Conservation (phyloP, 2,797 vertebrate species). For the Ambastaia sidthimunki region DNA sequence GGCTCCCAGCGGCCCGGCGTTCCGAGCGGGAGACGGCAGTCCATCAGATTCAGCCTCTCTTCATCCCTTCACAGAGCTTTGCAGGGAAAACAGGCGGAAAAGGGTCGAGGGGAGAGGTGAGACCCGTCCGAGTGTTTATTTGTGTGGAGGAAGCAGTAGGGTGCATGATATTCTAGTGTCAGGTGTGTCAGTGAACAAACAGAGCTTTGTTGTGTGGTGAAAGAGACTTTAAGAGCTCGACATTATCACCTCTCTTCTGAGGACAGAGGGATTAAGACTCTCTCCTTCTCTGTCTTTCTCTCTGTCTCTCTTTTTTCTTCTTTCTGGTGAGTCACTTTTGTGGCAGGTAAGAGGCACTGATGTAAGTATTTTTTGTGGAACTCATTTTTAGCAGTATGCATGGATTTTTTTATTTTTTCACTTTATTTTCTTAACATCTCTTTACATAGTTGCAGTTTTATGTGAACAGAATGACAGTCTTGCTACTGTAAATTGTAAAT, state of each 20-base stretch:
- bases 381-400: neutral
- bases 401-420: neutral
- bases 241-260: conserved; percentile 48
- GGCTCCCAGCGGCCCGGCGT: conserved; percentile 10
- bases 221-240: conserved; percentile 38
- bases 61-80: conserved; percentile 10
- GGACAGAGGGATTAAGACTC: conserved; percentile 27
- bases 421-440: neutral
- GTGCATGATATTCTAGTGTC: conserved; percentile 34
- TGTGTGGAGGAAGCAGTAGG: conserved; percentile 13
- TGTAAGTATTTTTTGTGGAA: neutral
- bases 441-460: neutral
- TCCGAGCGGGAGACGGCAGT: neutral
- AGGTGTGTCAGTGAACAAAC: conserved; percentile 49
- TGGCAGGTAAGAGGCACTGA: neutral
- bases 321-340: neutral
- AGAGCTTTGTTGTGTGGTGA: conserved; percentile 43
- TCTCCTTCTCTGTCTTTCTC: conserved; percentile 7
- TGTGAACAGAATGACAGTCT: neutral
- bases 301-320: conserved; percentile 2
- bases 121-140: conserved; percentile 28
- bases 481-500: neutral
- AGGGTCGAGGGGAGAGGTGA: conserved; percentile 14
- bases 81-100: neutral
- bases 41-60: neutral